phyloP scores from a whole-genome alignment of 2,888 invertebrate species.

The Halictus quadricinctus region DNA sequence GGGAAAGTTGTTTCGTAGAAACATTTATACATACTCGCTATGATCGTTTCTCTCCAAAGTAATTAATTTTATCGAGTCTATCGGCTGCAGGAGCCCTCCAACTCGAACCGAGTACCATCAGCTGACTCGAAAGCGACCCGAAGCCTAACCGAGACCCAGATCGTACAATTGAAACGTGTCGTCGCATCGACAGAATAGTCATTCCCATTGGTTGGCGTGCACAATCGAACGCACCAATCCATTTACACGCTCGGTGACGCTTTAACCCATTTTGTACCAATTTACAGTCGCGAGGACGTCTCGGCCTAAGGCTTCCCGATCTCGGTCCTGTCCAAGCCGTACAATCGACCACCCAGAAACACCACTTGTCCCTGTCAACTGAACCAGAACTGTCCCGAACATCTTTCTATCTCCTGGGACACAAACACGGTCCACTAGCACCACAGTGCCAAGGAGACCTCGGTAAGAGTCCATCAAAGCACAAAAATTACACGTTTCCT shows the following conservation, averaged over 20 bases:
- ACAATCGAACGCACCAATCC: constrained; percentile 41
- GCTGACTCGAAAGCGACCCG: neutral
- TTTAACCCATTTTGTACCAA: constrained; percentile 53
- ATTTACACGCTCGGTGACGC: constrained; percentile 35
- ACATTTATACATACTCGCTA: too few relatives aligned
- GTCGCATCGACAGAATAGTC: neutral
- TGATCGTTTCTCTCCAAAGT: too few relatives aligned
- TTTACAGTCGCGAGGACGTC: constrained; percentile 40
- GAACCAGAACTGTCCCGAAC: neutral
- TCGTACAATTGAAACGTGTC: neutral
- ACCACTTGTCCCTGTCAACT: neutral
- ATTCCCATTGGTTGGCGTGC: constrained; percentile 16
- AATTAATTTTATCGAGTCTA: neutral
- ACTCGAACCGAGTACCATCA: neutral
- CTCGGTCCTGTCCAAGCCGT: constrained; percentile 29
- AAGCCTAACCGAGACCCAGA: constrained; percentile 21
- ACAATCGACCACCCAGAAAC: constrained; percentile 20
- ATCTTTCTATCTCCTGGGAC: neutral
- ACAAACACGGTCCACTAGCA: too few relatives aligned
- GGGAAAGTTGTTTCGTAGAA: too few relatives aligned
- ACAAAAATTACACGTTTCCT: too few relatives aligned
- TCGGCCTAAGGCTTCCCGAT: constrained; percentile 42
- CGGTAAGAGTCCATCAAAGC: too few relatives aligned
- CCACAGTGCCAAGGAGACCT: too few relatives aligned
- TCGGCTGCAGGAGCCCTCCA: neutral